Evolutionary conservation across 2,113 vertebrate species (phyloP).

Genomic region (Thomomys bottae): DNA sequence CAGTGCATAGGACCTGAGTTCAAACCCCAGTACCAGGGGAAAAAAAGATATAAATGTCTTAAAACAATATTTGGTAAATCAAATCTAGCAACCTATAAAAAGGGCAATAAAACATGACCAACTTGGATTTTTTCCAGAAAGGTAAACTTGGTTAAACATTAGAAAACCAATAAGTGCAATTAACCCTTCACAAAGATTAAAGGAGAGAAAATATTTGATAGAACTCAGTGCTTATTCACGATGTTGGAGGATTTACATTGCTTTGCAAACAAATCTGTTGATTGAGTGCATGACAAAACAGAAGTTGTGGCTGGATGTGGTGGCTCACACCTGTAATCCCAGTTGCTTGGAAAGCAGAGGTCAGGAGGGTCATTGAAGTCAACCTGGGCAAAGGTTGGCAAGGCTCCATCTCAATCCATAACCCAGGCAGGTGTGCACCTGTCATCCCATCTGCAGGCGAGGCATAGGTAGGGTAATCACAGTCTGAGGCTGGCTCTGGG

Average conservation of each 20-base stretch:
- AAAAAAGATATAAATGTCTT: neutral
- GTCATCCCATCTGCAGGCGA: no score
- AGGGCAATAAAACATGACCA: neutral
- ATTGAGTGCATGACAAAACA: neutral
- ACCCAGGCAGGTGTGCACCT: no score
- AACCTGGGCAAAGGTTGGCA: no score
- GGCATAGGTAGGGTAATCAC: no score
- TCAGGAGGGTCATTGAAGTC: no score
- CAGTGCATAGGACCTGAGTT: no score
- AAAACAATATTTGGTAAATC: neutral
- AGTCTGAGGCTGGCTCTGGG: no score
- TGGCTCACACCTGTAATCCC: no score
- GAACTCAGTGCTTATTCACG: neutral
- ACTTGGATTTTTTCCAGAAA: neutral
- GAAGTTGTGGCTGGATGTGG: neutral
- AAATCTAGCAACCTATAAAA: neutral
- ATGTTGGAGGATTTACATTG: neutral
- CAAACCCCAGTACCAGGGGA: neutral
- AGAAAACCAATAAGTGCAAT: neutral
- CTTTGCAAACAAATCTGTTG: neutral
- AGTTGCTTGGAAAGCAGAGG: no score
- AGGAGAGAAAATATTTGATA: neutral
- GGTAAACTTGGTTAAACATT: slow-evolving; percentile 6
- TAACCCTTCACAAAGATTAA: neutral
- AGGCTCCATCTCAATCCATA: no score